phyloP scores from a whole-genome alignment of 2,797 vertebrate species.

The Aeoliscus strigatus region DNA sequence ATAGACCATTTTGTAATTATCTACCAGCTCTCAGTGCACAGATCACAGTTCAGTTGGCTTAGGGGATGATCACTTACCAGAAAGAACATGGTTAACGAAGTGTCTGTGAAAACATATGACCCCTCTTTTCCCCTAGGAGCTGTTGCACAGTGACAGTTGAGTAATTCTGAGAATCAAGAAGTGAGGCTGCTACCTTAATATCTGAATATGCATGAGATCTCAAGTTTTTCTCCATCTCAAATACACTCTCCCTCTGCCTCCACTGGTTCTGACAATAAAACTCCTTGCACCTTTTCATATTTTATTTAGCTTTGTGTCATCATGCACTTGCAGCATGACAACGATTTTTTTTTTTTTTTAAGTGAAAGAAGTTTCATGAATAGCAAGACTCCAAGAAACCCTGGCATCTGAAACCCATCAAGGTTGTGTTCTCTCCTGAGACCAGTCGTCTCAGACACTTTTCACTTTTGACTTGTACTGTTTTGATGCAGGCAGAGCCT shows the following conservation, averaged over 20 bases:
- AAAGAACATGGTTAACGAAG: conserved; percentile 43
- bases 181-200: conserved; percentile 32
- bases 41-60: conserved; percentile 27
- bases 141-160: conserved; percentile 49
- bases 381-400: conserved; percentile 47
- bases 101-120: conserved; percentile 48
- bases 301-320: conserved; percentile 57
- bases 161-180: conserved; percentile 32
- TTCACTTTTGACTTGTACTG: conserved; percentile 49
- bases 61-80: conserved; percentile 31
- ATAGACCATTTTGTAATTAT: conserved; percentile 35
- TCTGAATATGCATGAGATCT: conserved; percentile 62
- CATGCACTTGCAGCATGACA: conserved; percentile 17
- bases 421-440: conserved; percentile 55
- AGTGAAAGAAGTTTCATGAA: conserved; percentile 42
- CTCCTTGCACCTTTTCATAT: conserved; percentile 43
- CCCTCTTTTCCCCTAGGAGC: conserved; percentile 31
- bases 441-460: conserved; percentile 40
- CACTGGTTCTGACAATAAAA: conserved; percentile 42
- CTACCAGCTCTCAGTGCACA: conserved; percentile 18
- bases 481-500: conserved; percentile 60
- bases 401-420: conserved; percentile 62
- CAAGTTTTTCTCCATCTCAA: conserved; percentile 30
- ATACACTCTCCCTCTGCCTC: conserved; percentile 27
- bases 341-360: conserved; percentile 30